Evolutionary conservation across 2,113 vertebrate genomes (phyloP).

Genomic region (Prietella phreatophila): DNA sequence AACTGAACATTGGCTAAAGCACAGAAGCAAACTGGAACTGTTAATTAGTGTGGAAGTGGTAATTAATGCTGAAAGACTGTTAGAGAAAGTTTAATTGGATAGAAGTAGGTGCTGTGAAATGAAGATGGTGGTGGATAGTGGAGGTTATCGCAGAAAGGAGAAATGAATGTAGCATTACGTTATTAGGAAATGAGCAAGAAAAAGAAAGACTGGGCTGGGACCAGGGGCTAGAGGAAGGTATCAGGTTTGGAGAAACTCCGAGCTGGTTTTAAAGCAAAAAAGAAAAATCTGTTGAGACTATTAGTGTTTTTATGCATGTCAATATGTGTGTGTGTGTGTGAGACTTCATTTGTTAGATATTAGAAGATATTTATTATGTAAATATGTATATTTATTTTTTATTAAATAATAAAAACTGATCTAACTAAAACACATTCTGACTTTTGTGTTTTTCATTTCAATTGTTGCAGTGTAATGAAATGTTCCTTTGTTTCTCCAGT

Average conservation of each 20-base stretch:
- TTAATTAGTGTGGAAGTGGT: slow-evolving; percentile 26
- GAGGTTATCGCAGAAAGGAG: slow-evolving; percentile 31
- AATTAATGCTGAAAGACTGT: slow-evolving; percentile 20
- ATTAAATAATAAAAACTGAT: slow-evolving; percentile 67
- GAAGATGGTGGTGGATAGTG: neutral
- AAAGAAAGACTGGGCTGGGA: slow-evolving; percentile 78
- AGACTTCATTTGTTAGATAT: slow-evolving; percentile 46
- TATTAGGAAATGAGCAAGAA: neutral
- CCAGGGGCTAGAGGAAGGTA: slow-evolving; percentile 58
- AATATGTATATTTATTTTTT: slow-evolving; percentile 92
- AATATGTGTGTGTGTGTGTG: slow-evolving; percentile 32
- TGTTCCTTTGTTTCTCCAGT: neutral
- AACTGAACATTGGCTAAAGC: slow-evolving; percentile 13
- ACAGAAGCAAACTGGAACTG: slow-evolving; percentile 27
- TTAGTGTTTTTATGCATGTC: slow-evolving; percentile 25
- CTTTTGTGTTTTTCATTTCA: neutral
- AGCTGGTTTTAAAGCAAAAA: slow-evolving; percentile 32
- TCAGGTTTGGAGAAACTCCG: neutral
- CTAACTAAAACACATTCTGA: neutral
- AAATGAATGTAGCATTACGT: slow-evolving; percentile 67
- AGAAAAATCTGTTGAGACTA: slow-evolving; percentile 25
- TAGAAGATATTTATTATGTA: slow-evolving; percentile 90
- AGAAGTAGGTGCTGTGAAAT: neutral
- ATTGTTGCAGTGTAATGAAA: neutral
- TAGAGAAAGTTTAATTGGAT: neutral